Base-by-base conservation (phyloP, 1,140 invertebrate species). In the Ceratoteleas bidentatus region DNA sequence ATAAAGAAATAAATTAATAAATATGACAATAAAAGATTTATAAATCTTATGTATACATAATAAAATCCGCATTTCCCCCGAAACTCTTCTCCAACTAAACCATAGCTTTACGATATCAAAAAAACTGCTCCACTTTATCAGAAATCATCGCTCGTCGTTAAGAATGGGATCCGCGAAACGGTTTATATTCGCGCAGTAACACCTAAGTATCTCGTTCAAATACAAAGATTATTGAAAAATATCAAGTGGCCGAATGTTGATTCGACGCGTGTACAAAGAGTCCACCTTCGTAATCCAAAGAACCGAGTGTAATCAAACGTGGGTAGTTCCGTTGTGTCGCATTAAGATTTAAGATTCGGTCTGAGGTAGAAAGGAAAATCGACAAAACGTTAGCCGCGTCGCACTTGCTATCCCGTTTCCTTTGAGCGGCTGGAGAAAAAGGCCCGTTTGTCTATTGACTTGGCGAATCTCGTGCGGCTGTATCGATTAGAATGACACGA, bases 301-400 rank as follows among this genome's bases (percentile, higher is more conserved):
- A 65, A 57, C 45, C 43, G 50, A 66, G 16, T 65, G 24, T 52
- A 75, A 53, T 60, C 36, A 76, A 60, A 74, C 36, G 54, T 60
- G 54, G 66, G 66, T 75, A 45, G 54, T 43, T 58, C 15, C 38
- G 56, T 68, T 53, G 33, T 32, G 62, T 53, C 61, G 57, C 40
- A 15, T 49, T 76, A 62, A 68, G 62, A 64, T 77, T 75, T 53
- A 49, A 77, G 64, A 77, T 77, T 69, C 69, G 33, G 52, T 77
- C 50, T 76, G 73, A 76, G 73, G 64, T 76, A 76, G 73, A 76
- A 68, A 76, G 73, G 40, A 76, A 76, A 76, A 49, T 76, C 57
- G 73, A 76, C 64, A 68, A 76, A 76, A 76, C 62, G 56, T 60
- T 54, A 9, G 53, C 15, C 34, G 52, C 49, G 68, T 76, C 68